phyloP scores from a whole-genome alignment of 1,140 invertebrate genomes.

The Papilio polyxenes region DNA sequence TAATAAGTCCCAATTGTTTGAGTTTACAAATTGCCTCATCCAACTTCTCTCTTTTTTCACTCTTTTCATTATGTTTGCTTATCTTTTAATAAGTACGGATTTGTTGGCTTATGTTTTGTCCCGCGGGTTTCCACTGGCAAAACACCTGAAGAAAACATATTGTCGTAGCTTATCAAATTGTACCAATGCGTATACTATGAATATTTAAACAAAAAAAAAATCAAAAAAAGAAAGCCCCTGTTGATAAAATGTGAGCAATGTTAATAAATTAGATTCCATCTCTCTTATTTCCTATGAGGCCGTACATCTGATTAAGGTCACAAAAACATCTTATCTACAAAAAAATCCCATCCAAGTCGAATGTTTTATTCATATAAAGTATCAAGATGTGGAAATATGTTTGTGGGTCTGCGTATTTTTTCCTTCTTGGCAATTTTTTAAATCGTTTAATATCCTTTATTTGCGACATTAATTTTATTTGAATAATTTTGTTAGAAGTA shows the following conservation, averaged over 20 bases:
- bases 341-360: background rate
- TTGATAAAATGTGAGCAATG: background rate
- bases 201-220: too few species aligned
- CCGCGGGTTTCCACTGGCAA: background rate
- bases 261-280: constrained; percentile 12
- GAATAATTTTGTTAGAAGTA: background rate
- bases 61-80: background rate
- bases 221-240: background rate
- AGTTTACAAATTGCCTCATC: background rate
- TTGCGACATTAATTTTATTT: background rate
- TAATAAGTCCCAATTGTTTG: background rate
- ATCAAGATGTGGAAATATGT: constrained; percentile 16
- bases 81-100: background rate
- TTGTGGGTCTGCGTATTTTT: background rate
- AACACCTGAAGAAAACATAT: background rate
- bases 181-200: too few species aligned
- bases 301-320: constrained; percentile 15
- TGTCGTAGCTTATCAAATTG: too few species aligned
- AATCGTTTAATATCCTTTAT: background rate
- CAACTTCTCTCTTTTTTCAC: background rate
- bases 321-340: constrained; percentile 16
- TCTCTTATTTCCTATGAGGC: constrained; percentile 5
- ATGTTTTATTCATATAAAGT: constrained; percentile 12
- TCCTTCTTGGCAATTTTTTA: background rate
- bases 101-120: too few species aligned